Conservation (phyloP, 2,888 invertebrate genomes). For the Athrips mouffetella region DNA sequence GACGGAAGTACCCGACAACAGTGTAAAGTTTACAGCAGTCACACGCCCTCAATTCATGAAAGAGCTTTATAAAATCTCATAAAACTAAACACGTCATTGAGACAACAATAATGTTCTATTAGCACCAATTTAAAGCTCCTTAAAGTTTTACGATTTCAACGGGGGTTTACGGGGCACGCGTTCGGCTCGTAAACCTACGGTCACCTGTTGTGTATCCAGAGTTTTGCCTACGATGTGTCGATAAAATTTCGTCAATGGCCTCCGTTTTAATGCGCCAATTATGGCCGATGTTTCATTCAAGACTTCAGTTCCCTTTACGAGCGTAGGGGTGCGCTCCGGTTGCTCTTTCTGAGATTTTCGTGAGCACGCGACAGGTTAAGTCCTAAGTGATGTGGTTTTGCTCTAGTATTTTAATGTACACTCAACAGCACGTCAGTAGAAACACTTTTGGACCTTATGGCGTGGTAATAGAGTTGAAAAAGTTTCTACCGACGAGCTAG, state of each 20-base stretch:
- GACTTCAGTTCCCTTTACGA: constrained; percentile 52
- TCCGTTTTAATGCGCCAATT: constrained; percentile 65
- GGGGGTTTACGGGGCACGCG: constrained; percentile 60
- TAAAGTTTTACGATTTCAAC: constrained; percentile 64
- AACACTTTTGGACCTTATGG: too few species aligned
- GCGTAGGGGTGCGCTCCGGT: constrained; percentile 6
- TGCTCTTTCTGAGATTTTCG: constrained; percentile 6
- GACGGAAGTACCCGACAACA: not conserved
- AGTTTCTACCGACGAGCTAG: too few species aligned
- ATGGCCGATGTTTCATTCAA: constrained; percentile 61
- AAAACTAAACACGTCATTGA: constrained; percentile 62
- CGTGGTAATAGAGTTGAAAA: too few species aligned
- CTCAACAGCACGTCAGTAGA: too few species aligned
- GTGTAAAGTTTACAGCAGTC: constrained; percentile 1
- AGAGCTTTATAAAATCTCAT: constrained; percentile 54
- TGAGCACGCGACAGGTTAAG: too few species aligned
- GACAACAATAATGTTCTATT: constrained; percentile 63
- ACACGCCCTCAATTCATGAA: constrained; percentile 30
- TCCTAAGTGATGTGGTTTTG: too few species aligned
- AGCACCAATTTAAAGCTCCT: constrained; percentile 61
- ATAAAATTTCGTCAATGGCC: constrained; percentile 67
- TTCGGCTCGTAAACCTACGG: constrained; percentile 66
- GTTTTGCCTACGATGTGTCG: constrained; percentile 55
- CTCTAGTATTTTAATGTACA: too few species aligned
- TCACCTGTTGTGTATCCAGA: constrained; percentile 65